A percentile compares a stretch with the other conserved stretches of the same genome.
phyloP scores from a whole-genome alignment of 1,140 invertebrate species.

The Pachypeltis micranthus region DNA sequence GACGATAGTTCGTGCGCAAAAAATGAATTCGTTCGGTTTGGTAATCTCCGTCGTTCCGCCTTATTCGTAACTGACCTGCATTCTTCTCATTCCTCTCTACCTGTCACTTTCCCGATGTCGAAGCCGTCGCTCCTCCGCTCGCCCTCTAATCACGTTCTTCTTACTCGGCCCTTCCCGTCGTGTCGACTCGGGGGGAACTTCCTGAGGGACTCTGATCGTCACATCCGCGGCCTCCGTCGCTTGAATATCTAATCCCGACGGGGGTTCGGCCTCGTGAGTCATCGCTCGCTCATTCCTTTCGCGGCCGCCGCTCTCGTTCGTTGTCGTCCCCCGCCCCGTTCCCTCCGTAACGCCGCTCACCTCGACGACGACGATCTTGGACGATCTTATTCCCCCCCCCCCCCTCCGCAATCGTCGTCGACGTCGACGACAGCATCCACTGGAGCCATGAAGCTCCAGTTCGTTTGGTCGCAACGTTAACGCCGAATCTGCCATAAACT shows the following conservation, averaged over 20 bases:
- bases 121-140: neutral
- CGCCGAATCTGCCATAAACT: neutral
- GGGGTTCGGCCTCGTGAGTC: neutral
- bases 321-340: neutral
- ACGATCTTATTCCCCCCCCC: neutral
- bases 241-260: neutral
- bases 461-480: neutral
- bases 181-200: neutral
- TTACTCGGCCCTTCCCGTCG: neutral
- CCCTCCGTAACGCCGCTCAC: neutral
- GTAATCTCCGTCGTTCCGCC: neutral
- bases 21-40: neutral
- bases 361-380: neutral
- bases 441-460: neutral
- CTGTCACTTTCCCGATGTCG: constrained; percentile 3
- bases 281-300: neutral
- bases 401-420: neutral
- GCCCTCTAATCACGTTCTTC: neutral
- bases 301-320: neutral
- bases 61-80: neutral
- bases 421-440: neutral
- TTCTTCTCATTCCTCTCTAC: constrained; percentile 1
- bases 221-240: too few species aligned
- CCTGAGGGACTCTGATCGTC: neutral
- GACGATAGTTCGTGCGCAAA: too few species aligned